Evolutionary conservation across 2,888 invertebrate genomes (phyloP).

Genomic region (Athalia circularis): DNA sequence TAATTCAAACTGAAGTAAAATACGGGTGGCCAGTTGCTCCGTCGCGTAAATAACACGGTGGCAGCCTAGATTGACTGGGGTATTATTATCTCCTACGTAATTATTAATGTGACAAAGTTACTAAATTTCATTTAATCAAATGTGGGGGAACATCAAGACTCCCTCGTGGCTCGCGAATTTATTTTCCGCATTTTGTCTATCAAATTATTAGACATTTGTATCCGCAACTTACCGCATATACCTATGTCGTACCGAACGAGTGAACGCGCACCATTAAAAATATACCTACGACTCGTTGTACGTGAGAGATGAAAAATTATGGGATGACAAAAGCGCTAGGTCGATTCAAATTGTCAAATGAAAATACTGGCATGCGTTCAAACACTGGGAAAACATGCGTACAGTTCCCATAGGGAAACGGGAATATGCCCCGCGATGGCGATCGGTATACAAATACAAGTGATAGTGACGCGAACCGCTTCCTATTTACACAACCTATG

Average conservation of each 20-base stretch:
- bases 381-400: conserved; percentile 1
- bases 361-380: conserved; percentile 34
- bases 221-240: not conserved
- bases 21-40: conserved; percentile 38
- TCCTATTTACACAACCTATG: conserved; percentile 37
- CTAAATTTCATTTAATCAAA: not conserved
- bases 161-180: not conserved
- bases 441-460: conserved; percentile 6
- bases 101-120: not conserved
- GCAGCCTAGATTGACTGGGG: conserved; percentile 3
- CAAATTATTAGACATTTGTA: conserved; percentile 12
- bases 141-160: not conserved
- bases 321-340: not conserved
- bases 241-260: not conserved
- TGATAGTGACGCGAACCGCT: conserved; percentile 28
- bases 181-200: not conserved
- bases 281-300: conserved; percentile 12
- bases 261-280: conserved; percentile 11
- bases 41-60: not conserved
- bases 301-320: conserved; percentile 30
- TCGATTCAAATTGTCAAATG: not conserved
- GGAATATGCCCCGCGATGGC: too few relatives aligned
- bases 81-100: conserved; percentile 23
- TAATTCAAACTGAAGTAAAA: conserved; percentile 23
- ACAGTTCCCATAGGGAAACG: too few relatives aligned